Base-by-base conservation (phyloP, 2,888 invertebrate genomes). In the Stenolophus ochropezus region DNA sequence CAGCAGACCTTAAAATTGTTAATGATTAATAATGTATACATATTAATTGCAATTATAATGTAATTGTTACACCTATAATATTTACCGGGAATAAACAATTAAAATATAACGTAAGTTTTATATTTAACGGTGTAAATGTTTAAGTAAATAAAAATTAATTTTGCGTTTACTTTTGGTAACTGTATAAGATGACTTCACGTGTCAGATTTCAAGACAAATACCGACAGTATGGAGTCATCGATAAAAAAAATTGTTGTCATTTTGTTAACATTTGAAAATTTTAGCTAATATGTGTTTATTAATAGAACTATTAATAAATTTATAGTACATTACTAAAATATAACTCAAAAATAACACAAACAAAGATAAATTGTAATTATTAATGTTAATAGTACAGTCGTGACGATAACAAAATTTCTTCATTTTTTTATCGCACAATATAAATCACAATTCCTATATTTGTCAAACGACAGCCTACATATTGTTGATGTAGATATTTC, bases 381-480 rank as follows among this genome's bases (percentile, higher is more conserved):
- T 18, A 33, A 69, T 33, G n/a, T n/a, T n/a, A n/a, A n/a, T 69
- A 69, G 18, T 61, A n/a, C 16, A 69, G 18, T 69, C 18, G 27
- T 69, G 27, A 69, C 27, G 65, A 42, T 69, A 69, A 69, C 65
- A 27, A 33, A 69, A 69, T 42, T 69, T 42, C 65, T 27, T 4
- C 23, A 23, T 14, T 16, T 33, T 58, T 65, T 65, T 33, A 27
- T 61, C 23, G 25, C 8, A 14, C 25, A 27, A 11, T 65, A 65
- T 65, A 33, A 65, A 65, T 65, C 16, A 65, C 33, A 33, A 33
- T 69, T 69, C 25, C 76, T 56, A 76, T 56, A 76, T 76, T 76
- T 76, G 76, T 76, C 58, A 76, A 76, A 49, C 33, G 21, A 76
- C 56, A 76, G 42, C 76, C 76, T 27, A 76, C 76, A 58, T 20